Base-by-base conservation (phyloP, 2,888 invertebrate species). In the Netelia fuscicornis region DNA sequence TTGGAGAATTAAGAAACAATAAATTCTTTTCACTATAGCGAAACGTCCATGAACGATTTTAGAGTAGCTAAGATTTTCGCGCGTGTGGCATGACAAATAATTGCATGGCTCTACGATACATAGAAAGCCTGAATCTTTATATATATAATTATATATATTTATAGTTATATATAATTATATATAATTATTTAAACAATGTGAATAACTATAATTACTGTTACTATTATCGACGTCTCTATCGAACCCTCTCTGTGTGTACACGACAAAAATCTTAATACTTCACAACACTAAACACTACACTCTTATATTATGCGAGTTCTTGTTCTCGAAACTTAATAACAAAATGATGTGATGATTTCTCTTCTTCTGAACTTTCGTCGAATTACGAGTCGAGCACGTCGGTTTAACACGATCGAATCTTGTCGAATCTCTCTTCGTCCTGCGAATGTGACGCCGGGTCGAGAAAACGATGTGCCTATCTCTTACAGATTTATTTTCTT, bases 241-340 rank as follows among this genome's bases (percentile, higher is more conserved):
- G 60, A 81, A 80, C 78, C 84, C 70, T 88, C 81, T 86, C 58
- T 80, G 58, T 81, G 68, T 85, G 70, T 87, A 70, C 86, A 84
- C 80, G 83, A 84, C 68, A 88, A 84, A 77, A 81, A 76, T 72
- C 80, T 84, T 48, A 11, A 76, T 84, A 82, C 81, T 81, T 30
- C 71, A 74, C 78, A 70, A 82, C 77, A 79, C 81, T 58, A 52
- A 30, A 86, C 74, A 84, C 83, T 17, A 87, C 85, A 87, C 87
- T 87, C 81, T 72, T 80, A 65, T 80, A 70, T 81, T 87, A 87
- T 88, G 90, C 90, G 90, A 91, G 90, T 91, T 92, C 90, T 92
- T 91, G 90, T 90, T 89, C 72, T 83, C 56, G 68, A 83, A 75
- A 67, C 64, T 65, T 64, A 23, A 10, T 71, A 81, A 58, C 76